Percentiles rank a stretch among this genome's conserved stretches.
Conservation (phyloP, 1,140 invertebrate genomes). For the Pomacea maculata region DNA sequence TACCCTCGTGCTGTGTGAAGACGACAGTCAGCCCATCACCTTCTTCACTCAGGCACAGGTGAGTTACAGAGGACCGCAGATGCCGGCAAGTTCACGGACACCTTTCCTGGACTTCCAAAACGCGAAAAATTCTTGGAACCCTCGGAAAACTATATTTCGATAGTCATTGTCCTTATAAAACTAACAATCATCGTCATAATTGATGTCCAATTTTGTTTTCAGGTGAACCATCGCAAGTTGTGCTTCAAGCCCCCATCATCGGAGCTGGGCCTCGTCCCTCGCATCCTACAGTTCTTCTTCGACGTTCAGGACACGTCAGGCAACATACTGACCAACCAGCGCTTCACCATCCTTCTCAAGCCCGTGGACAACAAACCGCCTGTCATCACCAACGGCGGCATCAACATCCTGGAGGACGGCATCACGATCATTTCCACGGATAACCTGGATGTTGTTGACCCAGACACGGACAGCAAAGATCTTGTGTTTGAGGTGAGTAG, state of each 20-base stretch:
- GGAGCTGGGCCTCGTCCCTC: slow-evolving; percentile 61
- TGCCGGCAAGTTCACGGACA: no score
- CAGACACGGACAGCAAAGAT: slow-evolving; percentile 53
- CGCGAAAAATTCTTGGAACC: no score
- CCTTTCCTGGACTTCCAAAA: no score
- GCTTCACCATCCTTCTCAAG: slow-evolving; percentile 58
- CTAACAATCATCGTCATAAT: no score
- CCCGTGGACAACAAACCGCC: slow-evolving; percentile 66
- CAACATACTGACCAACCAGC: slow-evolving; percentile 59
- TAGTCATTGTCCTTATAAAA: no score
- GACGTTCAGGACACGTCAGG: slow-evolving; percentile 61
- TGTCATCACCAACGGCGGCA: slow-evolving; percentile 54
- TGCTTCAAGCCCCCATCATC: slow-evolving; percentile 63
- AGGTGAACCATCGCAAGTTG: slow-evolving; percentile 64
- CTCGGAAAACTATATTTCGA: no score
- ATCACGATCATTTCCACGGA: slow-evolving; percentile 51
- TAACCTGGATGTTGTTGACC: slow-evolving; percentile 60
- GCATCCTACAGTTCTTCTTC: slow-evolving; percentile 63
- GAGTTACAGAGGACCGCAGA: background rate
- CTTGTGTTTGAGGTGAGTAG: slow-evolving; percentile 51
- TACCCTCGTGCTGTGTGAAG: slow-evolving; percentile 59
- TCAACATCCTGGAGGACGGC: slow-evolving; percentile 60
- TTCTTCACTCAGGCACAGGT: slow-evolving; percentile 63
- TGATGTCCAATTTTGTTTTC: background rate
- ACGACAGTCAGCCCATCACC: slow-evolving; percentile 42